Percentiles rank a stretch among this genome's conserved stretches.
Evolutionary conservation across 2,888 invertebrate species (phyloP).

Genomic region (Mellilla xanthometata): DNA sequence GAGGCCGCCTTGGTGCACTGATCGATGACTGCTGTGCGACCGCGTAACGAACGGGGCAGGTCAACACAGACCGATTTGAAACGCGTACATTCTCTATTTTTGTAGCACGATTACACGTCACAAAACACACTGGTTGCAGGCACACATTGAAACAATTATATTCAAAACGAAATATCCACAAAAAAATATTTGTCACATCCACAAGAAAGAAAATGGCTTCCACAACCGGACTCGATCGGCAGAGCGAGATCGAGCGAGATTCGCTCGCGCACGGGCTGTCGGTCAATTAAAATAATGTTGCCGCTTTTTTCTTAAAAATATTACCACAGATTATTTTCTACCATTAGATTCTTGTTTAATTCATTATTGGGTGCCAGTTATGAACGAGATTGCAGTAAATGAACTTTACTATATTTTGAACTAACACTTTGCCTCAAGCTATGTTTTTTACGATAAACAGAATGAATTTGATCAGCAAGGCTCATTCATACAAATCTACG

Average conservation of each 20-base stretch:
- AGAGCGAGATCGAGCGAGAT: constrained; percentile 70
- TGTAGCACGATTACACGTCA: constrained; percentile 67
- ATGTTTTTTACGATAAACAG: too few relatives aligned
- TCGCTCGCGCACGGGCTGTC: constrained; percentile 62
- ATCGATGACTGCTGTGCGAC: constrained; percentile 78
- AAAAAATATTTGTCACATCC: constrained; percentile 72
- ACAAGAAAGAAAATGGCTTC: constrained; percentile 80
- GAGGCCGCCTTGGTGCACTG: constrained; percentile 74
- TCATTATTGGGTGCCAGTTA: too few relatives aligned
- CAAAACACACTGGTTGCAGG: constrained; percentile 63
- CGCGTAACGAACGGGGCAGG: constrained; percentile 75
- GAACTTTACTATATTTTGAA: too few relatives aligned
- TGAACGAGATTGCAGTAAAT: too few relatives aligned
- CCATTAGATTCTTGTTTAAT: not conserved
- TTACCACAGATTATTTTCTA: constrained; percentile 37
- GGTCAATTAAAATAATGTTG: constrained; percentile 70
- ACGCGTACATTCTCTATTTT: constrained; percentile 71
- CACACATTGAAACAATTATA: constrained; percentile 72
- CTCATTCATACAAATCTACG: too few relatives aligned
- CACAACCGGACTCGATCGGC: constrained; percentile 74
- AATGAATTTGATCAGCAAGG: too few relatives aligned
- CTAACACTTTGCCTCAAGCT: too few relatives aligned
- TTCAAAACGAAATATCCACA: constrained; percentile 54
- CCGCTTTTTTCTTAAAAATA: constrained; percentile 35
- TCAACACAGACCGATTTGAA: constrained; percentile 77